phyloP scores from a whole-genome alignment of 2,888 invertebrate genomes.

The Drosophila neoperkinsi region DNA sequence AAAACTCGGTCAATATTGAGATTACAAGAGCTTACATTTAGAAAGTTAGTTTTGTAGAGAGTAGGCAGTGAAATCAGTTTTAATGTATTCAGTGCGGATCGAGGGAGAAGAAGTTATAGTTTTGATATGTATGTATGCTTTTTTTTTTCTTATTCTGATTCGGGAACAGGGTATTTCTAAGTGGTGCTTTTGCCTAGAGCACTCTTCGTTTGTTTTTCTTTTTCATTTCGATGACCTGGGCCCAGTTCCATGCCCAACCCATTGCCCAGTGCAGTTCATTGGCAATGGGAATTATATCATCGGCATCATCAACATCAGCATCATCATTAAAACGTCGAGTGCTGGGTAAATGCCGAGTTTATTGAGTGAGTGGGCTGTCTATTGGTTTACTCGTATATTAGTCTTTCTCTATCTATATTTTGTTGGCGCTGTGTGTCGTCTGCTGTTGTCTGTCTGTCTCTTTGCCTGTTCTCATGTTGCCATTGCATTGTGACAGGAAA shows the following conservation, averaged over 20 bases:
- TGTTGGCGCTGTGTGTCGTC: background rate
- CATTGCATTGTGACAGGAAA: slow-evolving; percentile 49
- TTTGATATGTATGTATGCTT: background rate
- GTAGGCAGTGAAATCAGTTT: background rate
- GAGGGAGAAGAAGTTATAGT: background rate
- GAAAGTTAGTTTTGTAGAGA: background rate
- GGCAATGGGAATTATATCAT: slow-evolving; percentile 32
- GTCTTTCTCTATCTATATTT: slow-evolving; percentile 1
- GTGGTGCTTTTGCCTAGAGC: background rate
- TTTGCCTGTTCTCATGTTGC: slow-evolving; percentile 34
- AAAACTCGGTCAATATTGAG: background rate
- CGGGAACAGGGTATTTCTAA: background rate
- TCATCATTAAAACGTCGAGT: slow-evolving; percentile 27
- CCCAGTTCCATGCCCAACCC: slow-evolving; percentile 23
- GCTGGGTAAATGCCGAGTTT: slow-evolving; percentile 32
- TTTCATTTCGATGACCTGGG: slow-evolving; percentile 42
- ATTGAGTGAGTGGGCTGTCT: slow-evolving; percentile 45
- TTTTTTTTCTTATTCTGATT: background rate
- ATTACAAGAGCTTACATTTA: background rate
- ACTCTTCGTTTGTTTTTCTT: background rate
- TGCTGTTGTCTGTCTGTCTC: slow-evolving; percentile 10
- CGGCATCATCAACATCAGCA: slow-evolving; percentile 15
- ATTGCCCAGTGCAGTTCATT: slow-evolving; percentile 19
- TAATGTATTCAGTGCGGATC: background rate
- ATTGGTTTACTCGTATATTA: slow-evolving; percentile 23